Percentiles rank a stretch among this genome's conserved stretches.
phyloP scores from a whole-genome alignment of 1,140 invertebrate species.

The Eriosoma lanigerum region DNA sequence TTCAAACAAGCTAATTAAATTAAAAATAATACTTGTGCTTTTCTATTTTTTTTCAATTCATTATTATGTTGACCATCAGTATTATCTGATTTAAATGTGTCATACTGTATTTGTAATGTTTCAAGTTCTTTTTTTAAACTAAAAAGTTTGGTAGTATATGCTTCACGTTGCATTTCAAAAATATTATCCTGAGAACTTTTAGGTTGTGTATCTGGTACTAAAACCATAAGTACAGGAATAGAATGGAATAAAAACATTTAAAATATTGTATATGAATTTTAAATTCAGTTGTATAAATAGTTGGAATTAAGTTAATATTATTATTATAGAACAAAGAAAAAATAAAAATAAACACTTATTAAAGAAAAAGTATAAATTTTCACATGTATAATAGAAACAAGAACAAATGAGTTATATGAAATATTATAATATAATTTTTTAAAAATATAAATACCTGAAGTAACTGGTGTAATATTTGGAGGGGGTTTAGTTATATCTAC shows the following conservation, averaged over 20 bases:
- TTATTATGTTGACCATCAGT: conserved; percentile 37
- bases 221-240: neutral
- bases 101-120: conserved; percentile 45
- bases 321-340: neutral
- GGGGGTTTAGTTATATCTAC: conserved; percentile 44
- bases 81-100: conserved; percentile 43
- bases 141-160: conserved; percentile 30
- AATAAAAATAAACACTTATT: neutral
- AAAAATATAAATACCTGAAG: conserved; percentile 24
- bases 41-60: conserved; percentile 49
- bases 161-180: conserved; percentile 48
- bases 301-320: neutral
- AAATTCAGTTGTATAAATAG: neutral
- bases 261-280: neutral
- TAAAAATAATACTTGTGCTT: conserved; percentile 34
- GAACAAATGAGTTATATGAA: neutral
- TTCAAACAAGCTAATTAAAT: neutral
- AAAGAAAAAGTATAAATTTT: neutral
- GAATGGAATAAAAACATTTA: no score
- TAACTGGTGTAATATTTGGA: conserved; percentile 31
- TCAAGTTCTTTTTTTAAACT: conserved; percentile 49
- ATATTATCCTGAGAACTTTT: conserved; percentile 44
- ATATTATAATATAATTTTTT: neutral
- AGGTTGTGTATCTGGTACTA: conserved; percentile 29
- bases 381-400: neutral